Evolutionary conservation across 2,797 vertebrate genomes (phyloP), one percentile per base, ranked within the genome.

Genomic region (Myotis vivesi): DNA sequence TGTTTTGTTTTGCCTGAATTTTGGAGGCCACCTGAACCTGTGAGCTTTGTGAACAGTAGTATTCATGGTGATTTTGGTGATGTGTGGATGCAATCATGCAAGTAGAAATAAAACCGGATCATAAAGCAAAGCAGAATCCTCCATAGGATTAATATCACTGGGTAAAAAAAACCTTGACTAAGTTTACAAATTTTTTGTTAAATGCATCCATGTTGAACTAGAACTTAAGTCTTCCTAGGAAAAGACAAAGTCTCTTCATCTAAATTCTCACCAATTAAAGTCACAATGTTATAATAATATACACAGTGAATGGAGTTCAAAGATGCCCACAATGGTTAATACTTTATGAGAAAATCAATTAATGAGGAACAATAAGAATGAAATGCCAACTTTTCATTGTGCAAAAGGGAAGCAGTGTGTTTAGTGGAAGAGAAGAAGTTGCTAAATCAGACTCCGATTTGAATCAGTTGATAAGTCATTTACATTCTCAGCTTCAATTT

Each of bases 321-420:
- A 71, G 75, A 76, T 84, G 5, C 12, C 25, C 19, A 46, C 28
- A 44, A 87, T 28, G 57, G 76, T 51, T 76, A 73, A 38, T 28
- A 72, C 20, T 73, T 92, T 64, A 33, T 51, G 57, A 86, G 71
- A 88, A 95, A 95, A 87, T 25, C 69, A 87, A 66, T 89, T 86
- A 86, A 80, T 28, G 71, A 93, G n/a, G 28, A 91, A 81, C 15
- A 51, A 8, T 25, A 89, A 72, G 59, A 92, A 91, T 19, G n/a
- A 69, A 86, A 41, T 59, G 51, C 6, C 71, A 49, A 46, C 38
- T 73, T 73, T 77, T 51, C 30, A 64, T 53, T 51, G 41, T 16
- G 17, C 23, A 36, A 17, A 0, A 1, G 22, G 28, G 55, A 92
- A 83, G 30, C 5, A 73, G 30, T 16, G 13, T 46, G 46, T 85